These are phyloP conservation scores for Periophthalmus magnuspinnatus DNA, from an alignment of 2,797 vertebrate genomes.

Conservation along the genomic window DNA sequence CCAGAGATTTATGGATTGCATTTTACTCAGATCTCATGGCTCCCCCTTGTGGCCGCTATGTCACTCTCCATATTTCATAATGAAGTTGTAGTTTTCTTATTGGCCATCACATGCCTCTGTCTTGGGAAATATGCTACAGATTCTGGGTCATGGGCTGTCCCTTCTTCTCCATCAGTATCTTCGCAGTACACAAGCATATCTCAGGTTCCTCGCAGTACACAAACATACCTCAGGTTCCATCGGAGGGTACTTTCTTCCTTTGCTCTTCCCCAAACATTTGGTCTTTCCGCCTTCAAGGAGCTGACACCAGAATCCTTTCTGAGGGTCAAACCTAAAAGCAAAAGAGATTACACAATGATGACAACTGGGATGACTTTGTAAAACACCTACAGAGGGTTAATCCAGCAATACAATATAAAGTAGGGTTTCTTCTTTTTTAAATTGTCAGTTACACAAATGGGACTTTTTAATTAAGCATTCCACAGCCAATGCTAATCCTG, in stretches of 20 bases:
- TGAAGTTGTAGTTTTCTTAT: constrained; percentile 63
- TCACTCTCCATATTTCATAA: constrained; percentile 62
- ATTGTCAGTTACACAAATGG: too few relatives aligned
- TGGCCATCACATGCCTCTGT: constrained; percentile 50
- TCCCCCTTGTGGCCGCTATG: constrained; percentile 39
- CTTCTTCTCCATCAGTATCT: constrained; percentile 17
- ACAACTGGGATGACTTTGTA: not conserved
- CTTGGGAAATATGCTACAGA: constrained; percentile 54
- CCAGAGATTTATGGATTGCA: constrained; percentile 58
- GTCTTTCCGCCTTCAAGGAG: constrained; percentile 92
- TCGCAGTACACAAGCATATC: constrained; percentile 68
- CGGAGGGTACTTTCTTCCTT: constrained; percentile 91
- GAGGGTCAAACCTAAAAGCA: constrained; percentile 88
- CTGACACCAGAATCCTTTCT: constrained; percentile 98
- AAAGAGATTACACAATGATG: not conserved
- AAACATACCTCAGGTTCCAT: constrained; percentile 91
- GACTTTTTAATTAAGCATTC: too few relatives aligned
- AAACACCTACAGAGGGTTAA: not conserved
- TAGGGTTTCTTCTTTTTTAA: too few relatives aligned
- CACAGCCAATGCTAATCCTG: too few relatives aligned
- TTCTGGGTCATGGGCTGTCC: constrained; percentile 35
- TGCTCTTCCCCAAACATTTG: constrained; percentile 96
- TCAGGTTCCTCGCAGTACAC: constrained; percentile 58
- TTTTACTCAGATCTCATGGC: constrained; percentile 28
- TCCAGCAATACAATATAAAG: not conserved